Evolutionary conservation across 2,797 vertebrate genomes (phyloP), one percentile per base, ranked within the genome.

Genomic region (Sarcoramphus papa): DNA sequence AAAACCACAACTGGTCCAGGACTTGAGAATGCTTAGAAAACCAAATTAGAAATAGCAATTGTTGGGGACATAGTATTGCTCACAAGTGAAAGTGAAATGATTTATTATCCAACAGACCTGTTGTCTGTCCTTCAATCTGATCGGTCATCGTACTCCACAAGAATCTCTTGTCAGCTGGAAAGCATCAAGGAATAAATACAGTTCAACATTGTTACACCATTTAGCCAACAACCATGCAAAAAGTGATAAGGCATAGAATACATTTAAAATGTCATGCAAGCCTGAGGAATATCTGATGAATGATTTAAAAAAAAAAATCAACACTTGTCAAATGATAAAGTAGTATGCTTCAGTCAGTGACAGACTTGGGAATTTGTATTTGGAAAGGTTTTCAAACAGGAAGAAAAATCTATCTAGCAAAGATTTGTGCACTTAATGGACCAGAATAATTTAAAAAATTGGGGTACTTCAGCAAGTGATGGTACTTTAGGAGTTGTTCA

Each of bases 321-420:
- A 48, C 37, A 28, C 72, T 92, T 97, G 73, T 95, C 95, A 96
- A 90, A 84, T 95, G 94, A 97, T 97, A 83, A 94, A 97, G 80
- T 77, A 86, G 80, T 43, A 74, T 43, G 57, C 74, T 94, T 95
- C 91, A 93, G 72, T 85, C 75, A 76, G 63, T 43, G 89, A 62
- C 48, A 90, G 84, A 77, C 45, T 27, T 60, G 60, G 43, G 69
- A 94, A 78, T 92, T 92, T 88, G 25, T 67, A 31, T 47, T 40
- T 83, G 41, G 56, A 88, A 90, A 91, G 31, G 67, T 82, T 94
- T 82, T 69, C 63, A 80, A 48, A 40, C 15, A 53, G 43, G 54
- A 92, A 67, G 56, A 82, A 88, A 90, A 85, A 35, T 54, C 21
- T 57, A 12, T 48, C 30, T 54, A 51, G 41, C 14, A 67, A 87